phyloP scores from a whole-genome alignment of 2,797 vertebrate genomes.

The Apogon hyalosoma region DNA sequence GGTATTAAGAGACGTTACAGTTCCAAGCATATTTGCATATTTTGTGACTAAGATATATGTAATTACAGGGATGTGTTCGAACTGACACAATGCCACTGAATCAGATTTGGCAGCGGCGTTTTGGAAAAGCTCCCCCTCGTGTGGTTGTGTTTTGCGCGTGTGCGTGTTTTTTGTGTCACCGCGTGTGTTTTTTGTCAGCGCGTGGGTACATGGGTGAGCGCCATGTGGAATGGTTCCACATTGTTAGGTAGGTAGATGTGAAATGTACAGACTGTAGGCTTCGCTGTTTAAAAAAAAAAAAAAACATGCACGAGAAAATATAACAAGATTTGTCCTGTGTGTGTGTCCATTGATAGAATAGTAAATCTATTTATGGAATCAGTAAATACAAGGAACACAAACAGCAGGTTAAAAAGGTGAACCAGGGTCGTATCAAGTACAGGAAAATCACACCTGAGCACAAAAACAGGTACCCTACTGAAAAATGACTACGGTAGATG shows the following conservation, averaged over 20 bases:
- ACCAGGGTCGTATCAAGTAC: too few relatives aligned
- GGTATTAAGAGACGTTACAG: conserved; percentile 32
- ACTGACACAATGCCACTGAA: conserved; percentile 45
- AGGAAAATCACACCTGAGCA: too few relatives aligned
- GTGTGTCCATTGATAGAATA: conserved; percentile 6
- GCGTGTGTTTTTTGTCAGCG: conserved; percentile 19
- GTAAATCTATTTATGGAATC: not conserved
- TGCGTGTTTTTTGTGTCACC: conserved; percentile 1
- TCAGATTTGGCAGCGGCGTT: conserved; percentile 45
- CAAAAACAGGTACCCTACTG: too few relatives aligned
- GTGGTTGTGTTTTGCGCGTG: conserved; percentile 26
- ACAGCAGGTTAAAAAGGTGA: not conserved
- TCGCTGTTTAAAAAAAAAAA: conserved; percentile 12
- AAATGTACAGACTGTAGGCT: conserved; percentile 25
- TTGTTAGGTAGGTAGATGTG: conserved; percentile 34
- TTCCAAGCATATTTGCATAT: conserved; percentile 49
- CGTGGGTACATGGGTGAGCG: conserved; percentile 52
- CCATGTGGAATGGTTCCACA: conserved; percentile 51
- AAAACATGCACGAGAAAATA: conserved; percentile 14
- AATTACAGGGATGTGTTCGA: conserved; percentile 51
- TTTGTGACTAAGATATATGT: conserved; percentile 53
- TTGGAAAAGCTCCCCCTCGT: conserved; percentile 27
- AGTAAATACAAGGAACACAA: not conserved
- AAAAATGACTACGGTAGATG: too few relatives aligned
- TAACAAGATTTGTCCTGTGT: conserved; percentile 25